A percentile compares a stretch with the other conserved stretches of the same genome.
Evolutionary conservation across 2,888 invertebrate species (phyloP).

Genomic region (Ophion slaviceki): DNA sequence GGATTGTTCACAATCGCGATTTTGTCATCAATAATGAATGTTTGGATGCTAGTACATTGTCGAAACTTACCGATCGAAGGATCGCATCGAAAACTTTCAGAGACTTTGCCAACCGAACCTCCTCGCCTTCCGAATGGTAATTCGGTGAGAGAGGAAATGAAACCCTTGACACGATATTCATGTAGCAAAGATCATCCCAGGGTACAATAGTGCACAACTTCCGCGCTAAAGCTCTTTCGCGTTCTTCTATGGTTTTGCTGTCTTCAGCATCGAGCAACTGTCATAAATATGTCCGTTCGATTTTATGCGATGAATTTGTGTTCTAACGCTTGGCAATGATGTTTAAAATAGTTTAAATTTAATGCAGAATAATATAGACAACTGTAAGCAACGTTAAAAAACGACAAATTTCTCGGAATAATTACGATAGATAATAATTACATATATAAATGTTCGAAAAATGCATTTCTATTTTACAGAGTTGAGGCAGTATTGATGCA

Average conservation of each 20-base stretch:
- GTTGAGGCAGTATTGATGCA: no score
- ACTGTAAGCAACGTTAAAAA: no score
- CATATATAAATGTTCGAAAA: no score
- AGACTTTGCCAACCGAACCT: conserved; percentile 82
- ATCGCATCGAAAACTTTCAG: conserved; percentile 83
- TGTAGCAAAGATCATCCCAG: conserved; percentile 84
- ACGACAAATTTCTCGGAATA: no score
- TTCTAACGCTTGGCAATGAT: not conserved
- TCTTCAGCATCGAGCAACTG: conserved; percentile 70
- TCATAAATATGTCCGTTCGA: not conserved
- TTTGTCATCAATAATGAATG: not conserved
- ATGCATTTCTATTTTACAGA: not conserved
- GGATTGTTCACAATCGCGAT: not conserved
- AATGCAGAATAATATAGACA: not conserved
- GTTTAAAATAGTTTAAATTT: not conserved
- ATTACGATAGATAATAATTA: no score
- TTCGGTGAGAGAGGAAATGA: conserved; percentile 84
- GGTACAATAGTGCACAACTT: conserved; percentile 78
- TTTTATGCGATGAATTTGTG: not conserved
- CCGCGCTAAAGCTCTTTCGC: conserved; percentile 82
- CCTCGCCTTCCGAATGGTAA: conserved; percentile 82
- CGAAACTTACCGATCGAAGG: conserved; percentile 80
- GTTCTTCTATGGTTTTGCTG: conserved; percentile 71
- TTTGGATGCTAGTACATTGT: not conserved
- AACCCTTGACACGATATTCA: conserved; percentile 85